A percentile compares a stretch with the other conserved stretches of the same genome.
These are phyloP conservation scores for Aspiorhynchus laticeps DNA, from an alignment of 2,113 vertebrate genomes.

Conservation along the genomic window DNA sequence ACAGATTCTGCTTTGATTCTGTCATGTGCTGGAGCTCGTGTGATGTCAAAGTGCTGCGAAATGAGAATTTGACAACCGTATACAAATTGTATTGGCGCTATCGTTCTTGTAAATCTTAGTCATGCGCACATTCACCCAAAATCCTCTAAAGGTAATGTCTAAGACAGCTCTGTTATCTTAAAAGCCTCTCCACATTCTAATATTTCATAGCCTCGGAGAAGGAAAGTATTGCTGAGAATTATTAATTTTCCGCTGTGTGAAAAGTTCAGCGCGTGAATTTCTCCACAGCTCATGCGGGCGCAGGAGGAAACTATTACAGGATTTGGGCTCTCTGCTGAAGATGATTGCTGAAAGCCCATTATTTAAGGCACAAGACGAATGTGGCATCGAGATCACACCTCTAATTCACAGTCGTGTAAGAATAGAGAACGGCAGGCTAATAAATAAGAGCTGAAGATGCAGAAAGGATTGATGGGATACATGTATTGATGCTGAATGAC, in stretches of 20 bases:
- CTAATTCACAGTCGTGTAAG: conserved; percentile 53
- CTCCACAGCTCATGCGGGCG: conserved; percentile 57
- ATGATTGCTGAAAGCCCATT: conserved; percentile 61
- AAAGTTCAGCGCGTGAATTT: conserved; percentile 64
- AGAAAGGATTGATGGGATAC: conserved; percentile 5
- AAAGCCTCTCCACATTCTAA: conserved; percentile 58
- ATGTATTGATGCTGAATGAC: not conserved
- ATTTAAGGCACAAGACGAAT: conserved; percentile 69
- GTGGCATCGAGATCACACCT: conserved; percentile 64
- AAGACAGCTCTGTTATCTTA: conserved; percentile 40
- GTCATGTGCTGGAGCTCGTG: conserved; percentile 52
- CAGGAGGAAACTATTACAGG: conserved; percentile 67
- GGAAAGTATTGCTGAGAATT: conserved; percentile 60
- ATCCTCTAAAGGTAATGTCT: conserved; percentile 43
- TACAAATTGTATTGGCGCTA: conserved; percentile 16
- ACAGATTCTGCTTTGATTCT: conserved; percentile 71
- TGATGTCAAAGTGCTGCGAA: conserved; percentile 45
- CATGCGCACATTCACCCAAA: conserved; percentile 5
- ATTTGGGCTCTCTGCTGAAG: conserved; percentile 57
- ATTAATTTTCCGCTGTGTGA: conserved; percentile 62
- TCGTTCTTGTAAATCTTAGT: conserved; percentile 38
- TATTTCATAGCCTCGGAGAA: conserved; percentile 65
- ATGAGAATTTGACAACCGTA: conserved; percentile 45
- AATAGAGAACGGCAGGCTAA: conserved; percentile 48
- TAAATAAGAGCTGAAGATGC: conserved; percentile 44